Evolutionary conservation across 2,888 invertebrate species (phyloP), one percentile per base, ranked within the genome.

Genomic region (Ctena decussata): DNA sequence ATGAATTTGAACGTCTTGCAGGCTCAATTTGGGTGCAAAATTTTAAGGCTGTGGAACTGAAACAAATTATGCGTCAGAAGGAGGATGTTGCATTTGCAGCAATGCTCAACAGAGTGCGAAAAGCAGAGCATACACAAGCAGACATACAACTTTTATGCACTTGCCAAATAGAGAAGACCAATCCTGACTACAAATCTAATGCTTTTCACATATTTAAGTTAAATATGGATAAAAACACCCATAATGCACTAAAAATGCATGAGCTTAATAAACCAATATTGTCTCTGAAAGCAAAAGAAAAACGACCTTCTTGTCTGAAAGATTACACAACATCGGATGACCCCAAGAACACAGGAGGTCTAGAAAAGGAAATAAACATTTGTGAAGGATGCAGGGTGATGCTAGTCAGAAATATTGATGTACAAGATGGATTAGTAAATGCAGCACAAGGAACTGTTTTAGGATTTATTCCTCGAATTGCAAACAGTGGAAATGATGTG

Each of bases 381-480:
- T 41, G 39, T 37, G 30, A 70, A 39, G 71, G 78, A 35, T 39
- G 46, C 12, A 78, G 78, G 35, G 71, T 78, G 21, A 71, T 78
- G n/a, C 18, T 78, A 1, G 44, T 27, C 2, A 27, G 78, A n/a
- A 78, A 78, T 78, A 32, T 78, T 44, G 70, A 71, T 70, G 78
- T 78, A n/a, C 69, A 70, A 24, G 78, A 78, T 70, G 78, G 78
- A 18, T 37, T 78, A 39, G 8, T 60, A 8, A 57, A 53, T 37
- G 65, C 37, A 5, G 5, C 41, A 41, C 15, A 41, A 11, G 41
- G 41, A 41, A 18, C 15, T 41, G 41, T 41, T 41, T 15, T 41
- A 11, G 53, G 53, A 8, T 53, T 53, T 5, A 53, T 53, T n/a
- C 53, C 53, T 6, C 12, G 21, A 53, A 53, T 6, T 18, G n/a